Percentiles rank a stretch among this genome's conserved stretches.
phyloP scores from a whole-genome alignment of 2,888 invertebrate species.

The Drosophila suboccidentalis region DNA sequence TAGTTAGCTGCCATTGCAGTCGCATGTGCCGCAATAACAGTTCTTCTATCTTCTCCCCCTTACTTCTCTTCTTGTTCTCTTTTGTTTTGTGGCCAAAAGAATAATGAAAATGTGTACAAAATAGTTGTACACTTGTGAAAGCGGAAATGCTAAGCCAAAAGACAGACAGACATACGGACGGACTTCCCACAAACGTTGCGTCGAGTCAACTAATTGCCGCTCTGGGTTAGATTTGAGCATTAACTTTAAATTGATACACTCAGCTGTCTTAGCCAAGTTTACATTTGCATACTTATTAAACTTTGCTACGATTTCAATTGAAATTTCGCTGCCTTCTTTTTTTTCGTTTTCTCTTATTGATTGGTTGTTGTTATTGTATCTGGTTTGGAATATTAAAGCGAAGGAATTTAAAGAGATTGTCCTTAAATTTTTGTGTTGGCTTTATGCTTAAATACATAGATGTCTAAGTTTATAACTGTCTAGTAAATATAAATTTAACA shows the following conservation, averaged over 20 bases:
- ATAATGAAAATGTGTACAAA: constrained; percentile 57
- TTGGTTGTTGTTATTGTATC: constrained; percentile 4
- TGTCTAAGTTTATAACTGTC: background rate
- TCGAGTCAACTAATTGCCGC: constrained; percentile 49
- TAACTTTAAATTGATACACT: constrained; percentile 51
- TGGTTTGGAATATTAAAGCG: background rate
- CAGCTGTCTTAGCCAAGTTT: constrained; percentile 27
- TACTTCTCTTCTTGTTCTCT: constrained; percentile 2
- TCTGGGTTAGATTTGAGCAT: constrained; percentile 43
- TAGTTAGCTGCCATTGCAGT: constrained; percentile 71
- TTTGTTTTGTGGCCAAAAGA: constrained; percentile 60
- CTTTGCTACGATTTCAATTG: constrained; percentile 29
- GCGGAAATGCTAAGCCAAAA: constrained; percentile 53
- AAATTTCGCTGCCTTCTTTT: constrained; percentile 2
- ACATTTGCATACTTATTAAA: constrained; percentile 43
- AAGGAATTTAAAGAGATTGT: background rate
- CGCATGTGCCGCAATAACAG: constrained; percentile 59
- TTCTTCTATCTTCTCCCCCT: constrained; percentile 1
- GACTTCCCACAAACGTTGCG: constrained; percentile 1
- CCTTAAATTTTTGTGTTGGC: background rate
- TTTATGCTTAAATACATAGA: background rate
- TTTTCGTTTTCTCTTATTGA: background rate
- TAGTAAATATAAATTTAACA: background rate
- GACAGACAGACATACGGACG: constrained; percentile 22
- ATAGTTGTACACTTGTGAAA: constrained; percentile 32